Percentiles rank a stretch among this genome's conserved stretches.
phyloP scores from a whole-genome alignment of 2,888 invertebrate genomes.

The Adelphocoris suturalis region DNA sequence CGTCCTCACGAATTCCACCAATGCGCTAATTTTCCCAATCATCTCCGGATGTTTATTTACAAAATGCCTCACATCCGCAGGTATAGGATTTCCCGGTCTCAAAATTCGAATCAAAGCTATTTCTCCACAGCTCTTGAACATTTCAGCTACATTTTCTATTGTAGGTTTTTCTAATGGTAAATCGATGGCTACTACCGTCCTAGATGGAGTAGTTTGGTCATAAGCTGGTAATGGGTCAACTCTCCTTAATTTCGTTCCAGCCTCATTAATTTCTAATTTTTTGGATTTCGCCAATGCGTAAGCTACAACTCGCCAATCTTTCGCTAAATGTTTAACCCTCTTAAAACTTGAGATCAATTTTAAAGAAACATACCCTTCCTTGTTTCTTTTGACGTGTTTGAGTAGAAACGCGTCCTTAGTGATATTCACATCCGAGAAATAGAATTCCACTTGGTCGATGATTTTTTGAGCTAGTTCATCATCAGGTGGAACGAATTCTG shows the following conservation, averaged over 20 bases:
- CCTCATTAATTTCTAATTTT: conserved; percentile 92
- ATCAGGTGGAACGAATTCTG: conserved; percentile 84
- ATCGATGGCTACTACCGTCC: conserved; percentile 92
- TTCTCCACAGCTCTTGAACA: conserved; percentile 93
- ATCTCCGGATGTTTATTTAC: conserved; percentile 94
- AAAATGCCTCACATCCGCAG: conserved; percentile 94
- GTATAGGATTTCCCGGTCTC: conserved; percentile 92
- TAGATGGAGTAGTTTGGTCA: conserved; percentile 94
- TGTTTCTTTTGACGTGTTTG: conserved; percentile 96
- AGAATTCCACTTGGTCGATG: conserved; percentile 94
- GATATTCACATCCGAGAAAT: conserved; percentile 96
- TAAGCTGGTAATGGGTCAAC: conserved; percentile 91
- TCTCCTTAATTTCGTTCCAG: conserved; percentile 93
- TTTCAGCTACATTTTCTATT: conserved; percentile 94
- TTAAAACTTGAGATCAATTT: conserved; percentile 97
- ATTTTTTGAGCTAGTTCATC: conserved; percentile 89
- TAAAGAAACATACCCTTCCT: conserved; percentile 96
- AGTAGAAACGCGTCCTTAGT: conserved; percentile 96
- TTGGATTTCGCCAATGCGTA: conserved; percentile 88
- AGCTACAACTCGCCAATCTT: conserved; percentile 96
- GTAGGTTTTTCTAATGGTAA: conserved; percentile 91
- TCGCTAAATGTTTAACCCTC: conserved; percentile 94
- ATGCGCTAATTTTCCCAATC: conserved; percentile 91
- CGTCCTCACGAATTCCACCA: conserved; percentile 94
- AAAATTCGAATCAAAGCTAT: conserved; percentile 93